These are phyloP conservation scores for Mizuhopecten yessoensis DNA, from an alignment of 1,140 invertebrate species.

Conservation along the genomic window DNA sequence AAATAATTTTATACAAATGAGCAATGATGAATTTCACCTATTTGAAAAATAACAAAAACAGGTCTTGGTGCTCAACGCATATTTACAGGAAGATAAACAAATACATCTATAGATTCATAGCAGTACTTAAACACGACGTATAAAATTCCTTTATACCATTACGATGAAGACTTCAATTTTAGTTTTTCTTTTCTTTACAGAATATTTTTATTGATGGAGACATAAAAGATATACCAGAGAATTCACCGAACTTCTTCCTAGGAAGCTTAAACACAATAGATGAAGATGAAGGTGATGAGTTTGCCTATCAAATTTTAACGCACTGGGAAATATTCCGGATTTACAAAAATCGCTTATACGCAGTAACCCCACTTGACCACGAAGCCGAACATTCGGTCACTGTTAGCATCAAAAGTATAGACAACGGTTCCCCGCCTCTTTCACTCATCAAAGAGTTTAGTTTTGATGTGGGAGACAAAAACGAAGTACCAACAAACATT, in stretches of 20 bases:
- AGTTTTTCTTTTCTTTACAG: constrained; percentile 42
- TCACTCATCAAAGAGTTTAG: constrained; percentile 58
- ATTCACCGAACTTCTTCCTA: constrained; percentile 55
- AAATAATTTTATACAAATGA: too few relatives aligned
- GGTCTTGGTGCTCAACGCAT: too few relatives aligned
- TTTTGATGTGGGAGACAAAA: constrained; percentile 61
- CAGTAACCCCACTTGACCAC: constrained; percentile 49
- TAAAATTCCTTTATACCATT: too few relatives aligned
- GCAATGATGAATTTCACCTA: too few relatives aligned
- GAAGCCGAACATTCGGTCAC: constrained; percentile 56
- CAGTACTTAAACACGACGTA: too few relatives aligned
- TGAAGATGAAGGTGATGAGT: constrained; percentile 49
- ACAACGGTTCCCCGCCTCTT: constrained; percentile 55
- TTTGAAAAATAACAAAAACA: too few relatives aligned
- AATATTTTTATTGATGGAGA: constrained; percentile 63
- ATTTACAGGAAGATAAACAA: too few relatives aligned
- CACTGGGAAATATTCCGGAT: constrained; percentile 61
- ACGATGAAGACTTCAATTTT: too few relatives aligned
- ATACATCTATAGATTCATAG: too few relatives aligned
- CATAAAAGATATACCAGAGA: constrained; percentile 66
- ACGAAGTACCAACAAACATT: constrained; percentile 68
- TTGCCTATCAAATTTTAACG: constrained; percentile 56
- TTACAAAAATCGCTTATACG: neutral
- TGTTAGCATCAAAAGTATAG: constrained; percentile 63
- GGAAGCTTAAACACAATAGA: constrained; percentile 56